Percentiles rank a stretch among this genome's conserved stretches.
phyloP scores from a whole-genome alignment of 2,113 vertebrate genomes.

The Channa argus region DNA sequence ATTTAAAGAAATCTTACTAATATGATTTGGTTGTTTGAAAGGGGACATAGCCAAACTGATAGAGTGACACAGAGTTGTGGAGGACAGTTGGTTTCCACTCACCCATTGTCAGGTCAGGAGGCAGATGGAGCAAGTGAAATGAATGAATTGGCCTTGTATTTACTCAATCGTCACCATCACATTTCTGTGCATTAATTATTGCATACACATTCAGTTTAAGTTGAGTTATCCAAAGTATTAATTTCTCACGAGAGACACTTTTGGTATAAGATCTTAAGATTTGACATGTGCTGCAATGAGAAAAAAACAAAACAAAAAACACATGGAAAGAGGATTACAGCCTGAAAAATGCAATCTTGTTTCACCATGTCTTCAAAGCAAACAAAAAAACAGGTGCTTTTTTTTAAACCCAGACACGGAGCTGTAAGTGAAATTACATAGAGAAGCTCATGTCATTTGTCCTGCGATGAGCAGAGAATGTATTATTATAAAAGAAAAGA shows the following conservation, averaged over 20 bases:
- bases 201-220: not conserved
- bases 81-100: not conserved
- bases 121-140: not conserved
- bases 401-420: not conserved
- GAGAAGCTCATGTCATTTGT: not conserved
- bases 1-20: not conserved
- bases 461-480: constrained; percentile 12
- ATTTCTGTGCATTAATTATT: not conserved
- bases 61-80: not conserved
- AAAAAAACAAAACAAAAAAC: not conserved
- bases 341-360: not conserved
- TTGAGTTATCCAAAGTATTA: too few species aligned
- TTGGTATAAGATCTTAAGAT: not conserved
- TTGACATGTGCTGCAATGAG: not conserved
- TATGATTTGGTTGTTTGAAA: not conserved
- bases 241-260: not conserved
- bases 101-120: not conserved
- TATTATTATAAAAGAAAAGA: constrained; percentile 3
- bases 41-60: too few species aligned
- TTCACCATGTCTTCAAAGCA: not conserved
- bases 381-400: not conserved
- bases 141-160: not conserved
- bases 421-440: not conserved
- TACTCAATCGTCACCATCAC: not conserved
- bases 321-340: not conserved